Percentiles rank a stretch among this genome's conserved stretches.
Evolutionary conservation across 2,888 invertebrate species (phyloP).

Genomic region (Tinea semifulvella): DNA sequence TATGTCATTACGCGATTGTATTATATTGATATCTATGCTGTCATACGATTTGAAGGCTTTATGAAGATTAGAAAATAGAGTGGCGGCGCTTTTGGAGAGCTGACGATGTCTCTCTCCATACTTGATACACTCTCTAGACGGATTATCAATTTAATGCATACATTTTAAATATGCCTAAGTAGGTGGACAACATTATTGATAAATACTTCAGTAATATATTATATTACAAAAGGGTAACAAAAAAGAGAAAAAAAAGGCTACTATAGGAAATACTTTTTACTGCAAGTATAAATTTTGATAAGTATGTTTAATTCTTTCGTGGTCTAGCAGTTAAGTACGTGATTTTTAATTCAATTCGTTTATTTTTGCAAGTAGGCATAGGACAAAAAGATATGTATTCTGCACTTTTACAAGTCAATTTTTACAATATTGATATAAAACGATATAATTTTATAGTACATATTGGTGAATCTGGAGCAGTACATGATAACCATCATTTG

Average conservation of each 20-base stretch:
- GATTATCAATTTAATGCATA: neutral
- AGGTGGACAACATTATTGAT: constrained; percentile 2
- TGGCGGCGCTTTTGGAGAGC: constrained; percentile 21
- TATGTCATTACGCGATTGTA: constrained; percentile 11
- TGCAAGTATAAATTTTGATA: too few relatives aligned
- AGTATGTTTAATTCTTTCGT: too few relatives aligned
- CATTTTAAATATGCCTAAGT: constrained; percentile 9
- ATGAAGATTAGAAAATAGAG: constrained; percentile 55
- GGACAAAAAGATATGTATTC: too few relatives aligned
- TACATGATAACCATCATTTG: too few relatives aligned
- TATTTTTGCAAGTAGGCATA: too few relatives aligned
- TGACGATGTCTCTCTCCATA: neutral
- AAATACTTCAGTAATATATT: neutral
- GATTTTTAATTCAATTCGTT: too few relatives aligned
- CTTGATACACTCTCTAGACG: neutral
- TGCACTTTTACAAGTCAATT: too few relatives aligned
- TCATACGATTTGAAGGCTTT: constrained; percentile 47
- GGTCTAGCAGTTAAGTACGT: neutral
- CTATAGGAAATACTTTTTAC: too few relatives aligned
- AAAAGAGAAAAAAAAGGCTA: too few relatives aligned
- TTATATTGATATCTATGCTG: constrained; percentile 35
- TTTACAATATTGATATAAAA: too few relatives aligned
- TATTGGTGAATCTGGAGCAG: too few relatives aligned
- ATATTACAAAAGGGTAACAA: neutral
- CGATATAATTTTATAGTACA: too few relatives aligned